A percentile compares a stretch with the other conserved stretches of the same genome.
phyloP scores from a whole-genome alignment of 2,888 invertebrate genomes.

The Cheilosia vernalis region DNA sequence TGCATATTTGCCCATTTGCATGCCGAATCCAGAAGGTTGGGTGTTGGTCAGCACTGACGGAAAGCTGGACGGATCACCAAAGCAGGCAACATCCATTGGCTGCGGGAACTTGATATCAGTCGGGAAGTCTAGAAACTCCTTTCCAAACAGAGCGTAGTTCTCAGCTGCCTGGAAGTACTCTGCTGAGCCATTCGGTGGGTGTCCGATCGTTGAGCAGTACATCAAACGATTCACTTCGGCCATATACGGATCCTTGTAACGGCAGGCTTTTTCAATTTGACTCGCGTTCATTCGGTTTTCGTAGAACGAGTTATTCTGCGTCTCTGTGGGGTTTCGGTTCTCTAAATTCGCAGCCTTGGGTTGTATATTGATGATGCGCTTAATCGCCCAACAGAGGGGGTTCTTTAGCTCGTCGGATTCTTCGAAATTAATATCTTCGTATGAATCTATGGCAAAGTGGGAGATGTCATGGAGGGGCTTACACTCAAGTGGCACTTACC shows the following conservation, averaged over 20 bases:
- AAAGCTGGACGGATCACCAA: slow-evolving; percentile 10
- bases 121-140: slow-evolving; percentile 78
- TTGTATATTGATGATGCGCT: slow-evolving; percentile 40
- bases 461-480: background rate
- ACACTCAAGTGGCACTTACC: slow-evolving; percentile 66
- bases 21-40: slow-evolving; percentile 13
- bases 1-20: slow-evolving; percentile 21
- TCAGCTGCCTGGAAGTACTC: slow-evolving; percentile 80
- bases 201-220: slow-evolving; percentile 77
- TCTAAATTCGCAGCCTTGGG: slow-evolving; percentile 1
- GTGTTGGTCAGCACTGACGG: slow-evolving; percentile 1
- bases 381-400: slow-evolving; percentile 45
- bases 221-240: slow-evolving; percentile 79
- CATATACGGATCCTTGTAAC: slow-evolving; percentile 75
- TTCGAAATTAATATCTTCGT: slow-evolving; percentile 11
- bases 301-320: slow-evolving; percentile 25
- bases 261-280: slow-evolving; percentile 48
- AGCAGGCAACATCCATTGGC: slow-evolving; percentile 30
- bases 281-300: slow-evolving; percentile 14
- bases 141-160: slow-evolving; percentile 79
- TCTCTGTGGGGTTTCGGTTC: slow-evolving; percentile 3
- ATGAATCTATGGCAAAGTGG: slow-evolving; percentile 16
- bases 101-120: slow-evolving; percentile 45
- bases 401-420: slow-evolving; percentile 36
- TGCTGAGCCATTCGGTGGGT: slow-evolving; percentile 77